Base-by-base conservation (phyloP, 2,888 invertebrate species). In the Iphiclides podalirius region DNA sequence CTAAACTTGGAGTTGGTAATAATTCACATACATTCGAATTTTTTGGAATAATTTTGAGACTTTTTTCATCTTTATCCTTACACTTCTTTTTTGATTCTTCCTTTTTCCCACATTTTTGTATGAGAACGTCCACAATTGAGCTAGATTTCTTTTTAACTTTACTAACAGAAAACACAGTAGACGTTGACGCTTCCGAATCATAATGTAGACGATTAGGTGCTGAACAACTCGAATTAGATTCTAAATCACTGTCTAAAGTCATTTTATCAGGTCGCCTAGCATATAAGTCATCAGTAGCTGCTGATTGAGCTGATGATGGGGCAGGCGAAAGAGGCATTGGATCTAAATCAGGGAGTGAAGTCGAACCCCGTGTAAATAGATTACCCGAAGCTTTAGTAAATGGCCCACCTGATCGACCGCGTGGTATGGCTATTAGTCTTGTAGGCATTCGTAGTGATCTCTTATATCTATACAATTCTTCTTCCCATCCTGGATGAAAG, bases 381-480 rank as follows among this genome's bases (percentile, higher is more conserved):
- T 71, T 69, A 28, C 72, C 73, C 16, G 77, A 63, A 1, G 76
- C 75, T 58, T 73, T 75, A 38, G 70, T 69, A 59, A 81, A 84
- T 8, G 85, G 83, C 37, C 93, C 91, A 16, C 93, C 93, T 1
- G 94, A 81, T 15, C 82, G 69, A 6, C 86, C 93, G 58, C 94
- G 91, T 23, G 94, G 93, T 47, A 96, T 94, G 31, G 94, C 94
- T 59, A 96, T 96, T 42, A 96, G 86, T 60, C 94, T 92, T 26
- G 93, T 90, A 1, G 96, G 96, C 91, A 96, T 94, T 61, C 96
- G 91, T 12, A 96, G 79, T 0, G 95, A 94, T 60, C 94, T 91
- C 72, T 96, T 96, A 67, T 94, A 96, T 61, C 92, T 93, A 66
- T 94, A 95, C 12, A 96, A 90, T 66, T 95, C 95, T 68, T 95